Percentiles rank a stretch among this genome's conserved stretches.
Evolutionary conservation across 2,888 invertebrate genomes (phyloP).

Genomic region (Andrena trimmerana): DNA sequence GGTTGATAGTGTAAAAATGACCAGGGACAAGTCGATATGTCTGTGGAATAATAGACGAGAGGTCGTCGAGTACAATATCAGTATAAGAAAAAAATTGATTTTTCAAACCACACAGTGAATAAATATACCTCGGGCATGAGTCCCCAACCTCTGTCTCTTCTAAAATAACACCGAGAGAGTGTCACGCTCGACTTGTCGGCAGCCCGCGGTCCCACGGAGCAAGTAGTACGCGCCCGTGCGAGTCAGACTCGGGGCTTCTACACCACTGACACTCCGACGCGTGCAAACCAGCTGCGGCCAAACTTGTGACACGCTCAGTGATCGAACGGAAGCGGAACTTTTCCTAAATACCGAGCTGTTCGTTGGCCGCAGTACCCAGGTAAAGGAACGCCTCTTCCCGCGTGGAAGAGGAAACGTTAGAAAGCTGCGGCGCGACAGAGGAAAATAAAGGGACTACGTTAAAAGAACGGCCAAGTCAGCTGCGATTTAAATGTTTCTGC

Average conservation of each 20-base stretch:
- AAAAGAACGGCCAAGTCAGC: constrained; percentile 51
- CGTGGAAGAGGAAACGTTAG: not conserved
- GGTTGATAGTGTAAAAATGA: constrained; percentile 7
- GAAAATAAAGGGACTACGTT: not conserved
- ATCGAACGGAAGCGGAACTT: constrained; percentile 14
- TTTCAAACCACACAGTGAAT: too few species aligned
- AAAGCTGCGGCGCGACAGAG: too few species aligned
- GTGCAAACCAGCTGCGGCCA: constrained; percentile 7
- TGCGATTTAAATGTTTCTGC: constrained; percentile 59
- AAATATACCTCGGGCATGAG: too few species aligned
- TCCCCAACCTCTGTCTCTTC: too few species aligned
- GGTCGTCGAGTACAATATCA: not conserved
- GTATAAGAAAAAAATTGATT: too few species aligned
- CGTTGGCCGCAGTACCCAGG: not conserved
- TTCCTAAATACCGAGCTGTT: not conserved
- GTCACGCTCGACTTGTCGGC: not conserved
- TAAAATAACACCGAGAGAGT: not conserved
- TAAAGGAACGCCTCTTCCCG: not conserved
- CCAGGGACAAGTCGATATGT: not conserved
- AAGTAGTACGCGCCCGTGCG: constrained; percentile 4
- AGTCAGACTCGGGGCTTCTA: not conserved
- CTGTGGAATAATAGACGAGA: not conserved
- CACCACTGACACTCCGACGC: not conserved
- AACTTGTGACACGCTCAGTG: not conserved
- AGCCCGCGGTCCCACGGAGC: constrained; percentile 18